phyloP scores from a whole-genome alignment of 1,140 invertebrate species.

The Tetramorium simillimum region DNA sequence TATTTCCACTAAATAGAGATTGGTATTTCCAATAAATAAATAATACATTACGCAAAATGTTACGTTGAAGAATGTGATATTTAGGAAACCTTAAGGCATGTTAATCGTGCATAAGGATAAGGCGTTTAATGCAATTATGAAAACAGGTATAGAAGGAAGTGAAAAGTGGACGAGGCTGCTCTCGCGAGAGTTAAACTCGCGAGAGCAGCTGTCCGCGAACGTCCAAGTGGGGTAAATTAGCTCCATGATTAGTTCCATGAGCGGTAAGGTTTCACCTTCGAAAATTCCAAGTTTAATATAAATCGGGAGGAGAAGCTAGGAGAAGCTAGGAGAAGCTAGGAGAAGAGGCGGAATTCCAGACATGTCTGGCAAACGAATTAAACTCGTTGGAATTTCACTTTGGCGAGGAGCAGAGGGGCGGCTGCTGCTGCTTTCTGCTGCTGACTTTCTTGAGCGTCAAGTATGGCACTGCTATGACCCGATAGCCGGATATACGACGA shows the following conservation, averaged over 20 bases:
- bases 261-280: slow-evolving; percentile 33
- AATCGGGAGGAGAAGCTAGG: slow-evolving; percentile 6
- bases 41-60: background rate
- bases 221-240: background rate
- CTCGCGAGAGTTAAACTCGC: background rate
- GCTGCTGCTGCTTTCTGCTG: background rate
- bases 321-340: background rate
- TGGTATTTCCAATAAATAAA: background rate
- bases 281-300: slow-evolving; percentile 36
- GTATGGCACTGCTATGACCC: slow-evolving; percentile 73
- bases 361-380: slow-evolving; percentile 74
- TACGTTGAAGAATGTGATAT: slow-evolving; percentile 14
- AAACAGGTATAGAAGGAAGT: slow-evolving; percentile 17
- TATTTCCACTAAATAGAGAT: background rate
- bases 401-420: slow-evolving; percentile 28
- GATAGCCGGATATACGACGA: slow-evolving; percentile 74
- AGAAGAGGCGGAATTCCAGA: slow-evolving; percentile 61
- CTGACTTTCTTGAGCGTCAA: slow-evolving; percentile 78
- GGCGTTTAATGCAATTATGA: background rate
- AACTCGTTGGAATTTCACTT: slow-evolving; percentile 78
- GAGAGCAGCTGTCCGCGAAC: background rate
- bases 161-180: background rate
- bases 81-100: background rate
- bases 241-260: slow-evolving; percentile 33
- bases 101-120: background rate